Base-by-base conservation (phyloP, 1,140 invertebrate genomes). In the Papilio xuthus region DNA sequence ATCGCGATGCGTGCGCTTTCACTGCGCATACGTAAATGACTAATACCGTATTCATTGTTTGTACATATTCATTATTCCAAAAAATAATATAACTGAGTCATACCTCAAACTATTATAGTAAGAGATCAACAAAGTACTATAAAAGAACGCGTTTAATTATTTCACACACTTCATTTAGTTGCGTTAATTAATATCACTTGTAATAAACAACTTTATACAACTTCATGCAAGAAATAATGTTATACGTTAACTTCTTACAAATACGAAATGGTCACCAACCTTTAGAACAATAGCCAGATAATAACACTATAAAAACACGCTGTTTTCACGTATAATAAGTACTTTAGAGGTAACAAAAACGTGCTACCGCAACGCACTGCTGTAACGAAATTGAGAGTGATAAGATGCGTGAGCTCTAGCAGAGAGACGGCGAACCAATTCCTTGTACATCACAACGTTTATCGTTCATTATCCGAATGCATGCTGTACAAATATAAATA, bases 401-500 rank as follows among this genome's bases (percentile, higher is more conserved):
- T 37, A 75, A 41, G 53, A 60, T 20, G 53, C 41, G 41, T 20
- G n/a, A 23, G 42, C 28, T 60, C 53, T 76, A n/a, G 50, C 74
- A 12, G 28, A 12, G 28, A 20, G 86, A 79, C 67, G 80, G 79
- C 50, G 81, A 78, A 82, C 81, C 81, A 79, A 87, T 88, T 89
- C 86, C 85, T 89, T 82, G 83, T 77, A 79, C 84, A 84, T 88
- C 85, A 80, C 71, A 44, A 79, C 81, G 78, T 83, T 87, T 87
- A 86, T 87, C 86, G 85, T 86, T 85, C 81, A 83, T 86, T 86
- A 87, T 87, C 83, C 79, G n/a, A 82, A 84, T 85, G 83, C 83
- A 80, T 83, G 80, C 83, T 82, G 83, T 84, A 84, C 80, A 85
- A 83, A 84, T 78, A 85, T 78, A 85, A 86, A 89, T 88, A 89